A percentile compares a stretch with the other conserved stretches of the same genome.
Evolutionary conservation across 2,888 invertebrate species (phyloP).

Genomic region (Campaea margaritaria): DNA sequence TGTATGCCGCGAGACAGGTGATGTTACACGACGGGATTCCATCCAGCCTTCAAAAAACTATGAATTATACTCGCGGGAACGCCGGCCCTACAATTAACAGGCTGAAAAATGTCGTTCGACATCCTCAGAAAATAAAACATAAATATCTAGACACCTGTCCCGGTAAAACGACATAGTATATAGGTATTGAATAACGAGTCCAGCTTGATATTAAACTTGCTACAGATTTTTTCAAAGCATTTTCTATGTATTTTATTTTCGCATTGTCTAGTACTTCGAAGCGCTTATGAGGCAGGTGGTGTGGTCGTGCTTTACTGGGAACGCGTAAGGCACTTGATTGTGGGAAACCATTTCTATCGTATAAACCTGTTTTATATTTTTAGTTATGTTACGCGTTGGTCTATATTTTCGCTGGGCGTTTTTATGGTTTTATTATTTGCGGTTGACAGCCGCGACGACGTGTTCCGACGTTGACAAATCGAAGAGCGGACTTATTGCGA

Average conservation of each 20-base stretch:
- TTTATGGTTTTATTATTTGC: constrained; percentile 51
- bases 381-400: constrained; percentile 36
- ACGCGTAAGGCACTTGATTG: constrained; percentile 27
- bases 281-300: constrained; percentile 33
- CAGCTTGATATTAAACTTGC: constrained; percentile 45
- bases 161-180: constrained; percentile 50
- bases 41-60: constrained; percentile 70
- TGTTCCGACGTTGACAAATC: constrained; percentile 77
- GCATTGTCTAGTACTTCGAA: constrained; percentile 26
- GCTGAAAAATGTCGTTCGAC: constrained; percentile 77
- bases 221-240: constrained; percentile 46
- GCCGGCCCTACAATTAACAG: constrained; percentile 69
- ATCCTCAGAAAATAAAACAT: constrained; percentile 70
- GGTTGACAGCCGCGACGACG: constrained; percentile 66
- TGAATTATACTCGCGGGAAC: constrained; percentile 65
- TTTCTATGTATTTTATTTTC: constrained; percentile 41
- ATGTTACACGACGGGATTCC: constrained; percentile 65
- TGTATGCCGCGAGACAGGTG: constrained; percentile 61
- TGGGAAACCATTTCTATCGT: constrained; percentile 31
- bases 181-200: constrained; percentile 50
- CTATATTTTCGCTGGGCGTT: constrained; percentile 41
- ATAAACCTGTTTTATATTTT: constrained; percentile 29
- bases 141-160: constrained; percentile 66
- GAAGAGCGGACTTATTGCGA: constrained; percentile 64
- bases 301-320: constrained; percentile 30